Evolutionary conservation across 2,888 invertebrate genomes (phyloP).

Genomic region (Hoplodrina blanda): DNA sequence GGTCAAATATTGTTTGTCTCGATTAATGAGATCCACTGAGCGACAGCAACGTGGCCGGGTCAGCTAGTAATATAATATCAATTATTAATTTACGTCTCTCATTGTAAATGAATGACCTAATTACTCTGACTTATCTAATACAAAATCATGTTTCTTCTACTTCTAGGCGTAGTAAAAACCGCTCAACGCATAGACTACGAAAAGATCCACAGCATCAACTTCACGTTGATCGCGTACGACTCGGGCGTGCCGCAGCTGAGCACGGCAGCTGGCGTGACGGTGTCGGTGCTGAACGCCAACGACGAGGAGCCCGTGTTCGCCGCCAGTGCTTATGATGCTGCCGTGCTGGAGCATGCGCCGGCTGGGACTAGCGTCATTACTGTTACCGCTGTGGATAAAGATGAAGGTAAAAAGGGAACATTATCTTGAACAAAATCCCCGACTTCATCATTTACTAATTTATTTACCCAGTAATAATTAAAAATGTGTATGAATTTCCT

Average conservation of each 20-base stretch:
- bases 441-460: too few relatives aligned
- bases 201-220: conserved; percentile 93
- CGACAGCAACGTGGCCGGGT: too few relatives aligned
- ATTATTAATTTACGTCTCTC: too few relatives aligned
- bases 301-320: conserved; percentile 96
- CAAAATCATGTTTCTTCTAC: too few relatives aligned
- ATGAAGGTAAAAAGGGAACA: conserved; percentile 90
- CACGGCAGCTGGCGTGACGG: conserved; percentile 94
- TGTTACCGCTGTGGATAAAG: conserved; percentile 94
- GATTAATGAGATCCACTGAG: too few relatives aligned
- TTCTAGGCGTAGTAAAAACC: conserved; percentile 93
- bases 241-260: conserved; percentile 96
- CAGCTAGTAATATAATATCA: too few relatives aligned
- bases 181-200: conserved; percentile 96
- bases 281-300: conserved; percentile 95
- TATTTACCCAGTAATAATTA: too few relatives aligned
- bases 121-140: too few relatives aligned
- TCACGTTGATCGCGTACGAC: conserved; percentile 95
- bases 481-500: too few relatives aligned
- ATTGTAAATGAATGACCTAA: too few relatives aligned
- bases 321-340: conserved; percentile 92
- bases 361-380: conserved; percentile 93
- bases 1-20: too few relatives aligned
- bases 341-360: conserved; percentile 94
- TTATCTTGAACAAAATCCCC: too few relatives aligned